Evolutionary conservation across 2,113 vertebrate species (phyloP), one percentile per base, ranked within the genome.

Genomic region (Eira barbara): DNA sequence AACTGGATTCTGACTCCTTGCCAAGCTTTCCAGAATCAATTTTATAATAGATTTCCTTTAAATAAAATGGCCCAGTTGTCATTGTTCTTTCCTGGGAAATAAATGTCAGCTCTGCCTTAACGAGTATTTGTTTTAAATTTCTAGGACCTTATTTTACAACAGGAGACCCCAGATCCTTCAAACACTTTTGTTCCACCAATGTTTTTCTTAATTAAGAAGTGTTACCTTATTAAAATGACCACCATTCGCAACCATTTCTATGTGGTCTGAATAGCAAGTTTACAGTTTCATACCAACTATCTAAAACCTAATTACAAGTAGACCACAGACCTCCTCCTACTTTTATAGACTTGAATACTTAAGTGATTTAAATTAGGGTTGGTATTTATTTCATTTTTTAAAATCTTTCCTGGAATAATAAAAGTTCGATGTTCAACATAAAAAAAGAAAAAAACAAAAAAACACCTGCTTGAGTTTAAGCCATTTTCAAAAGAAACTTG

Each of bases 101-200:
- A 98, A 98, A 98, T 98, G 98, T 99, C 99, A 99, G 98, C 99
- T 98, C 98, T 98, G 99, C 99, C 99, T 99, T 99, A 99, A 98
- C 98, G 95, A 98, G 97, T 98, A 99, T 98, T 99, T 99, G 98
- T 97, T 99, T 98, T 99, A 98, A 98, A 98, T 99, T 98, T 98
- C 97, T 98, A 98, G 98, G 95, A 98, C 98, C 98, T 98, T 99
- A 97, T 98, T 98, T 94, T 97, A 85, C 52, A 97, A 98, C 89
- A 59, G 98, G 96, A 98, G 89, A 98, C 98, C 98, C 98, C 97
- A 86, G 92, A 78, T 83, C 76, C 78, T 95, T 89, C 81, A 93
- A 21, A 78, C 80, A 95, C 85, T 91, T 96, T 97, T 98, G 98
- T 98, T 98, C 98, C 97, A 98, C 91, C 80, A 74, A 82, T 73